Conservation (phyloP, 2,888 invertebrate genomes). For the Drosophila yooni region DNA sequence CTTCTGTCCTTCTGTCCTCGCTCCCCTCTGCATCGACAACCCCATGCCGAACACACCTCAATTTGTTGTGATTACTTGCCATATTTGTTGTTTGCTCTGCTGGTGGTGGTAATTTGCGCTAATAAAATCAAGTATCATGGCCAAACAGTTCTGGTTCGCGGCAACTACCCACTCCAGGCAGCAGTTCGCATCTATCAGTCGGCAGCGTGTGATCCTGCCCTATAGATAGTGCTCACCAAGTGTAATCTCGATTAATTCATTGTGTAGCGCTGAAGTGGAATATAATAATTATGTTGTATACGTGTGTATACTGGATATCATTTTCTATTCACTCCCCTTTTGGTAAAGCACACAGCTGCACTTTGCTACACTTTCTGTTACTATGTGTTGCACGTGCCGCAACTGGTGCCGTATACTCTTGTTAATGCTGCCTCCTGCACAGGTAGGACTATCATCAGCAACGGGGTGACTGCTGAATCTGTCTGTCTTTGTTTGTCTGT, state of each 20-base stretch:
- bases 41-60: constrained; percentile 53
- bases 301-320: constrained; percentile 46
- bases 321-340: constrained; percentile 24
- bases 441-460: constrained; percentile 58
- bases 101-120: constrained; percentile 81
- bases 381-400: constrained; percentile 72
- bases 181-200: constrained; percentile 1
- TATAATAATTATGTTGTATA: constrained; percentile 78
- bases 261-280: constrained; percentile 78
- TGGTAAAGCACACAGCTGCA: constrained; percentile 65
- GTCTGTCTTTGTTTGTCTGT: constrained; percentile 19
- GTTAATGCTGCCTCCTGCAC: constrained; percentile 44
- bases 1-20: constrained; percentile 21
- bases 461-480: constrained; percentile 56
- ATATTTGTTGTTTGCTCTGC: constrained; percentile 46
- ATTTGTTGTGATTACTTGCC: constrained; percentile 78
- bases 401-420: constrained; percentile 49
- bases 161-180: not conserved
- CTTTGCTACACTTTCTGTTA: constrained; percentile 75
- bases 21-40: constrained; percentile 1
- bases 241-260: constrained; percentile 80
- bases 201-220: constrained; percentile 60
- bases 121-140: constrained; percentile 83
- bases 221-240: constrained; percentile 72
- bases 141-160: constrained; percentile 48